These are phyloP conservation scores for Drosophila bocqueti DNA, from an alignment of 1,140 invertebrate species.

Conservation along the genomic window DNA sequence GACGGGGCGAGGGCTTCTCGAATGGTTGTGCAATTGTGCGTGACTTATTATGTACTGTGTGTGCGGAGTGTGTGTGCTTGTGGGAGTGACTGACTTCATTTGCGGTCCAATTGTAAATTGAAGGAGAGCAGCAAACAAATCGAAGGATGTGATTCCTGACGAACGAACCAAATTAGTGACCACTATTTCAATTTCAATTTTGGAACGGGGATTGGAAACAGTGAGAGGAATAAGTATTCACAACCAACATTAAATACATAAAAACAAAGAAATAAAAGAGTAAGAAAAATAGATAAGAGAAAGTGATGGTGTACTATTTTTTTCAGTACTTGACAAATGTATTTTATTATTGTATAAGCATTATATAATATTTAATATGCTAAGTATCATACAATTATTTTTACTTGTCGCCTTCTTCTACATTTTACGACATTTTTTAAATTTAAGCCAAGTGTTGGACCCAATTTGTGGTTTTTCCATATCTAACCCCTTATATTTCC, in stretches of 20 bases:
- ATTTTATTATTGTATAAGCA: too few species aligned
- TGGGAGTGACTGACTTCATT: conserved; percentile 66
- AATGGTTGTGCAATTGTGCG: conserved; percentile 77
- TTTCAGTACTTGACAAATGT: too few species aligned
- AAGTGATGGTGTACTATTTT: too few species aligned
- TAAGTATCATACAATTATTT: too few species aligned
- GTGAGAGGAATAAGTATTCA: not conserved
- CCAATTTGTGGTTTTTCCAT: not conserved
- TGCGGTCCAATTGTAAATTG: conserved; percentile 62
- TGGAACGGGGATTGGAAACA: not conserved
- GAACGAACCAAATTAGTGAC: not conserved
- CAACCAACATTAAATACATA: not conserved
- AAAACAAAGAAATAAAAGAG: too few species aligned
- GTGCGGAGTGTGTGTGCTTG: conserved; percentile 15
- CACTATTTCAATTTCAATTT: conserved; percentile 7
- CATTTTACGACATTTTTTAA: too few species aligned
- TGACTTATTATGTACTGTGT: conserved; percentile 41
- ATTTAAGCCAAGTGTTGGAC: not conserved
- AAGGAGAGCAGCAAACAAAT: conserved; percentile 36
- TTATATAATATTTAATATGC: too few species aligned
- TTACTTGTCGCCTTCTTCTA: too few species aligned
- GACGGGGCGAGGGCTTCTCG: conserved; percentile 10
- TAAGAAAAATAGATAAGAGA: too few species aligned
- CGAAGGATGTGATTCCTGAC: conserved; percentile 31
- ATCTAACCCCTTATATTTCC: not conserved